Evolutionary conservation across 2,113 vertebrate species (phyloP), one percentile per base, ranked within the genome.

Genomic region (Leptobrachium ailaonicum): DNA sequence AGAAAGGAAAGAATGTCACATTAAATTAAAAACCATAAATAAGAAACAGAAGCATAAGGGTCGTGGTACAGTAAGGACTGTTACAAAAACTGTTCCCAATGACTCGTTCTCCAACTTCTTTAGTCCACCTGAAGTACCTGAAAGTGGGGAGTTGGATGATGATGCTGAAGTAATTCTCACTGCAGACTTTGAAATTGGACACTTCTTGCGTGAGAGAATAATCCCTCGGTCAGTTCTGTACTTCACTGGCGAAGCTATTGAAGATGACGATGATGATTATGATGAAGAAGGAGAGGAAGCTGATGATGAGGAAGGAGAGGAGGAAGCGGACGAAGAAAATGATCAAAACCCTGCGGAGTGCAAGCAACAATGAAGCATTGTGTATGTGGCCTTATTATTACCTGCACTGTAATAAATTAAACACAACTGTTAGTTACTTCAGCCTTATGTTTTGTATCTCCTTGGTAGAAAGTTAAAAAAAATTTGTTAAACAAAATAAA

Each of bases 401-500:
- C 91, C 96, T 95, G 95, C 96, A 96, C 95, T 97, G 96, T 96
- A 96, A 96, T 94, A 88, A 95, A 95, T 96, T 93, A 93, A 94
- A 96, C 88, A 94, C 94, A 92, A 94, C 94, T 94, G 87, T 91
- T 93, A 95, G 93, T 95, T 97, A 95, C 95, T 97, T 96, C 92
- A 95, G 97, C 96, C 97, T 98, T 98, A 98, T 95, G 96, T 95
- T 98, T 98, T 98, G 94, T 99, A 97, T 97, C 95, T 95, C 94
- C 92, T 98, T 96, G 95, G 93, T 98, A 98, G 96, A 32, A 94
- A 93, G 88, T 94, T 94, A 95, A 89, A 88, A 91, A 85, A 92
- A 90, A 94, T 97, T 96, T 93, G 91, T 93, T 94, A 97, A 95
- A 95, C 0, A 89, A 90, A 87, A 45, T 82, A 85, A 32, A 32